A percentile compares a stretch with the other conserved stretches of the same genome.
These are phyloP conservation scores for Formica exsecta DNA, from an alignment of 1,140 invertebrate genomes.

Conservation along the genomic window DNA sequence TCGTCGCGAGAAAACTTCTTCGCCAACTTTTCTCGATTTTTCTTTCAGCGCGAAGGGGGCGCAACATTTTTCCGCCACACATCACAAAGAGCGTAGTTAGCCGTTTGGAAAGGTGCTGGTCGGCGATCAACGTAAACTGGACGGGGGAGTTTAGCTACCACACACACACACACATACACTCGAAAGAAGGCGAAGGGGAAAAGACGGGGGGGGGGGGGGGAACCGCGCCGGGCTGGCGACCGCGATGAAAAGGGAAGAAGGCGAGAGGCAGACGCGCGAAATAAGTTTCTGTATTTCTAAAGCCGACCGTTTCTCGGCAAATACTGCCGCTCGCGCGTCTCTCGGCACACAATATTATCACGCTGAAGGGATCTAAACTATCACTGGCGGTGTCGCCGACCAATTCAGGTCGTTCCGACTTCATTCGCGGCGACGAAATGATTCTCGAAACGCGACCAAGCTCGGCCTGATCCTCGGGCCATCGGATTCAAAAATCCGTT, in stretches of 20 bases:
- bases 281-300: slow-evolving; percentile 80
- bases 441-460: slow-evolving; percentile 42
- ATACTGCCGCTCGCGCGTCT: slow-evolving; percentile 69
- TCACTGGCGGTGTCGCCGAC: slow-evolving; percentile 57
- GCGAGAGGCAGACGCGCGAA: slow-evolving; percentile 62
- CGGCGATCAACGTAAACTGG: slow-evolving; percentile 7
- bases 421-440: slow-evolving; percentile 45
- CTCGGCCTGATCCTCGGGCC: not conserved
- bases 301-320: slow-evolving; percentile 74
- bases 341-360: slow-evolving; percentile 80
- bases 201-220: too few species aligned
- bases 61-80: slow-evolving; percentile 34
- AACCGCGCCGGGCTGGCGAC: not conserved
- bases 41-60: slow-evolving; percentile 8
- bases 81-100: slow-evolving; percentile 49
- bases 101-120: slow-evolving; percentile 27
- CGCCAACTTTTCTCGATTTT: slow-evolving; percentile 34
- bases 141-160: not conserved
- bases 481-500: not conserved
- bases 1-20: slow-evolving; percentile 4
- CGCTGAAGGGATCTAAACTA: slow-evolving; percentile 79
- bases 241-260: slow-evolving; percentile 35
- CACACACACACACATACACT: too few species aligned
- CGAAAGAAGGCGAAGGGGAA: too few species aligned
- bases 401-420: slow-evolving; percentile 47